A percentile compares a stretch with the other conserved stretches of the same genome.
phyloP scores from a whole-genome alignment of 2,797 vertebrate species.

The Pseudomugil gertrudae region DNA sequence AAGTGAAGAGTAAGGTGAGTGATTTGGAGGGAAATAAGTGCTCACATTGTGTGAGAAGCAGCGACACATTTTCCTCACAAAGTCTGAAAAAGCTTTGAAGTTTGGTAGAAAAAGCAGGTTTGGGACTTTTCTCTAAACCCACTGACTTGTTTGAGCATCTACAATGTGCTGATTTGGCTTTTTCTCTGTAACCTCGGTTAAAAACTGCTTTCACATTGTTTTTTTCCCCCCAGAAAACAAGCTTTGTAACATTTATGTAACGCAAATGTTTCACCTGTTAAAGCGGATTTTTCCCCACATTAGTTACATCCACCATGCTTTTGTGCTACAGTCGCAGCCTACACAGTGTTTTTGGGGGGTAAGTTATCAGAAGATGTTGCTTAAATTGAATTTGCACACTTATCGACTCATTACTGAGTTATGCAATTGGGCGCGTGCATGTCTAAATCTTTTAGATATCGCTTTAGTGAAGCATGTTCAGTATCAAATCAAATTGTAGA shows the following conservation, averaged over 20 bases:
- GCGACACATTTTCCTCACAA: no score
- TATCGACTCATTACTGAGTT: background rate
- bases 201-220: constrained; percentile 29
- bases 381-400: background rate
- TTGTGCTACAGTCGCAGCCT: constrained; percentile 23
- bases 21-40: background rate
- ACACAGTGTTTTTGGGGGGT: constrained; percentile 17
- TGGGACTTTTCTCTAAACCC: constrained; percentile 36
- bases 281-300: constrained; percentile 20
- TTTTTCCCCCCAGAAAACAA: background rate
- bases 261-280: constrained; percentile 4
- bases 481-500: background rate
- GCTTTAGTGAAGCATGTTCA: background rate
- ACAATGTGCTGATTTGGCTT: constrained; percentile 47
- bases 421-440: background rate
- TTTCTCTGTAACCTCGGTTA: background rate
- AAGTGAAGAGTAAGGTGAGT: constrained; percentile 98
- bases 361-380: background rate
- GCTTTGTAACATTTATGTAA: background rate
- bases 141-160: constrained; percentile 34
- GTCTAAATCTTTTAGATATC: background rate
- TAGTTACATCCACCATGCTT: constrained; percentile 10
- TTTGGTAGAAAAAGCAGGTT: background rate
- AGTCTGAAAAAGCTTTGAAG: no score
- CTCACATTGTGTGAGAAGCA: constrained; percentile 70